Percentiles rank a stretch among this genome's conserved stretches.
Evolutionary conservation across 1,140 invertebrate species (phyloP).

Genomic region (Apis cerana): DNA sequence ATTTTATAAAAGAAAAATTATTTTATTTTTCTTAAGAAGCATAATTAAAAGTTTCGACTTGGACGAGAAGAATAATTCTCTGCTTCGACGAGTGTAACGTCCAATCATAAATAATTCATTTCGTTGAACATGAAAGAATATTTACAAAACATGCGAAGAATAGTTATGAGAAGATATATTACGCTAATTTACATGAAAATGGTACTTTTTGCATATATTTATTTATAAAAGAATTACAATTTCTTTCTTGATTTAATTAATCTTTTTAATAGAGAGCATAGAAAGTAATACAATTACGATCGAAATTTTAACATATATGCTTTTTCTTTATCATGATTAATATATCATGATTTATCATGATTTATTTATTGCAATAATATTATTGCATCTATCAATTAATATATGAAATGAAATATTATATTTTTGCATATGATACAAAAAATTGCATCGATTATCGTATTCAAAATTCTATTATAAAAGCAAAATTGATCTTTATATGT

Average conservation of each 20-base stretch:
- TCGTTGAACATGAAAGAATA: background rate
- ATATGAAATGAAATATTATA: no score
- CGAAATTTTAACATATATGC: no score
- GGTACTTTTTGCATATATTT: background rate
- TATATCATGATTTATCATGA: no score
- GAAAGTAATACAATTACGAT: no score
- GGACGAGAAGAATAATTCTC: background rate
- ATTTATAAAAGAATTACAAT: background rate
- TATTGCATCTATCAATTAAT: no score
- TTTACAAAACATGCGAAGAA: background rate
- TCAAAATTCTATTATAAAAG: no score
- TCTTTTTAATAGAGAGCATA: no score
- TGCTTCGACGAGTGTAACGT: conserved; percentile 12
- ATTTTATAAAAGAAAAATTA: background rate
- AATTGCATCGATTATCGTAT: no score
- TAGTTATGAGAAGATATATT: background rate
- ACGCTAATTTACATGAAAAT: background rate
- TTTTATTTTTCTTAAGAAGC: background rate
- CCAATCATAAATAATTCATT: conserved; percentile 4
- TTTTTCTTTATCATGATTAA: no score
- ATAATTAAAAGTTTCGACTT: conserved; percentile 8
- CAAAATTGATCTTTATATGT: no score
- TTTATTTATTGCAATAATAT: no score
- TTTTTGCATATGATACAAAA: no score
- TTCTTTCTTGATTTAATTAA: background rate